A percentile compares a stretch with the other conserved stretches of the same genome.
Conservation (phyloP, 2,888 invertebrate species). For the Agriopis aurantiaria region DNA sequence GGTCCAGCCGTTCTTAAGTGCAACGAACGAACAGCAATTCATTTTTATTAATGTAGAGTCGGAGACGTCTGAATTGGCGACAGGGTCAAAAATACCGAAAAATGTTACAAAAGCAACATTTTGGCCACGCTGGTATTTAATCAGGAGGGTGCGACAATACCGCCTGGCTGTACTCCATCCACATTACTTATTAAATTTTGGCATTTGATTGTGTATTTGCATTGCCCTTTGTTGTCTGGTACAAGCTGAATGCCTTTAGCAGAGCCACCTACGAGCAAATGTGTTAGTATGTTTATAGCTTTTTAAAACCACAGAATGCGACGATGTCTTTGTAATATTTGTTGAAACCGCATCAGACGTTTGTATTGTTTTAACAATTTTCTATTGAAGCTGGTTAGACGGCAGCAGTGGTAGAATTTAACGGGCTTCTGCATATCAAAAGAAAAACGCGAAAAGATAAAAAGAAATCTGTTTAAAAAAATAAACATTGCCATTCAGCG, state of each 20-base stretch:
- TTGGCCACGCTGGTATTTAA: constrained; percentile 45
- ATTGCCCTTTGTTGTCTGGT: constrained; percentile 45
- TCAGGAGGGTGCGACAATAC: constrained; percentile 64
- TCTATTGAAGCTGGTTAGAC: background rate
- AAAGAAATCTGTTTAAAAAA: too few relatives aligned
- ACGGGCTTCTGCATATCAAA: too few relatives aligned
- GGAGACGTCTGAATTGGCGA: background rate
- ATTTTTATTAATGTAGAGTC: too few relatives aligned
- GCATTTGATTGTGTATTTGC: constrained; percentile 45
- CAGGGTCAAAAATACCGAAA: background rate
- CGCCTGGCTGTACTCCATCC: constrained; percentile 41
- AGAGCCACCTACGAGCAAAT: constrained; percentile 5
- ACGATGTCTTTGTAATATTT: background rate
- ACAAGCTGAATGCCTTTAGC: constrained; percentile 5
- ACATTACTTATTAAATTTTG: constrained; percentile 40
- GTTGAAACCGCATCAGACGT: constrained; percentile 3
- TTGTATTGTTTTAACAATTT: background rate
- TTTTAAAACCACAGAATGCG: constrained; percentile 9
- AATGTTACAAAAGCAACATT: background rate
- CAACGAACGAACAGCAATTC: too few relatives aligned
- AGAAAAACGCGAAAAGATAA: too few relatives aligned
- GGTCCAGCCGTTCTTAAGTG: too few relatives aligned
- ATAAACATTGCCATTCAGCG: too few relatives aligned
- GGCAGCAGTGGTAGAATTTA: background rate
- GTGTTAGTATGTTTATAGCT: constrained; percentile 1